These are phyloP conservation scores for Lophotriccus pileatus DNA, from an alignment of 2,797 vertebrate species.

Conservation along the genomic window DNA sequence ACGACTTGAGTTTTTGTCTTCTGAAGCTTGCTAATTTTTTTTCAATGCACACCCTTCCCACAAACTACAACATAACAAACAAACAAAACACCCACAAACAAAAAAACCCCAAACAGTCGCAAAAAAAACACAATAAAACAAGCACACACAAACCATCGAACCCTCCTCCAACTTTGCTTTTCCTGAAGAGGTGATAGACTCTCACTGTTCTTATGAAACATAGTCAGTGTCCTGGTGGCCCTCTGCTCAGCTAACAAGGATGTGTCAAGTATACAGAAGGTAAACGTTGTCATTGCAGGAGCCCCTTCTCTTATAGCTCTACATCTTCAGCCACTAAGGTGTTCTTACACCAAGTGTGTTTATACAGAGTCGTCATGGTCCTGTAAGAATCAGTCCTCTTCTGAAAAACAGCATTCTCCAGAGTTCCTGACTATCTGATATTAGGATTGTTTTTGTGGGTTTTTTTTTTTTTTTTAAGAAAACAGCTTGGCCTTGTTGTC, in stretches of 20 bases:
- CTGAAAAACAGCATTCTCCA: background rate
- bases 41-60: accelerated
- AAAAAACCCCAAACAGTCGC: background rate
- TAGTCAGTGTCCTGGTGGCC: background rate
- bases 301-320: background rate
- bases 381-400: background rate
- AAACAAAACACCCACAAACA: too few species aligned
- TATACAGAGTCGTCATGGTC: background rate
- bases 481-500: too few species aligned
- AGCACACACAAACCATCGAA: background rate
- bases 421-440: background rate
- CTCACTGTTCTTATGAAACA: background rate
- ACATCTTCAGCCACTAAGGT: background rate
- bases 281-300: background rate
- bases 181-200: accelerated
- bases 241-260: background rate
- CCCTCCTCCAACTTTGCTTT: accelerated
- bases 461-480: too few species aligned
- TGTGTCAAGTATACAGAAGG: background rate
- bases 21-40: background rate
- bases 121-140: accelerated
- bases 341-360: background rate
- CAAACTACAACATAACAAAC: background rate
- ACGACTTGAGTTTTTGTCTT: background rate
- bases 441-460: background rate